These are phyloP conservation scores for Pseudococcus jackbeardsleyi DNA, from an alignment of 2,888 invertebrate species.

Conservation along the genomic window DNA sequence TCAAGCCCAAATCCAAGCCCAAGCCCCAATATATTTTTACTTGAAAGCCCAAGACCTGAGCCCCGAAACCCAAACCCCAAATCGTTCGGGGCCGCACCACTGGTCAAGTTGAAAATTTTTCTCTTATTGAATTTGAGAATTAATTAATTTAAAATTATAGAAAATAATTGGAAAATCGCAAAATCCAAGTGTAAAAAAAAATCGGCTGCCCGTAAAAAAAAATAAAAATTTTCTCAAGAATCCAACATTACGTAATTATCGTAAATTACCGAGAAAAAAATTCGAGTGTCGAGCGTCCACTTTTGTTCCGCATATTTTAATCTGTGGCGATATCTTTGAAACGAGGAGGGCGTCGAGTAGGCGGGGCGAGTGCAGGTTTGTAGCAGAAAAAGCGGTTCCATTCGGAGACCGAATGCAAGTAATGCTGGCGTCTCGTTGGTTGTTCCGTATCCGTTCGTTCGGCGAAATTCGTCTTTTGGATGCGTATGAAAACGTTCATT, in stretches of 20 bases:
- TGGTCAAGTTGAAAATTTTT: too few relatives aligned
- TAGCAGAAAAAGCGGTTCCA: slow-evolving; percentile 33
- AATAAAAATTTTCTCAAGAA: neutral
- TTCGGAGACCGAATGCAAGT: neutral
- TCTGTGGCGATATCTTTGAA: neutral
- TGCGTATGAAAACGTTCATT: slow-evolving; percentile 40
- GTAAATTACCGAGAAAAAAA: neutral
- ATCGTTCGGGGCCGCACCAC: too few relatives aligned
- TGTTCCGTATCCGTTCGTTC: slow-evolving; percentile 17
- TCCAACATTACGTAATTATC: too few relatives aligned
- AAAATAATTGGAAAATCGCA: too few relatives aligned
- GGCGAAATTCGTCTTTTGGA: slow-evolving; percentile 1
- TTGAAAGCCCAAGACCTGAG: too few relatives aligned
- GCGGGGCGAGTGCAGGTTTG: slow-evolving; percentile 1
- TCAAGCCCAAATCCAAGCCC: too few relatives aligned
- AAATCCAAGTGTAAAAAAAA: too few relatives aligned
- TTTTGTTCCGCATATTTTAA: neutral
- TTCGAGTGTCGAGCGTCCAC: too few relatives aligned
- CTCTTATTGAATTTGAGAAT: too few relatives aligned
- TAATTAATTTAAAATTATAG: too few relatives aligned
- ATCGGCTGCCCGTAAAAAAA: neutral
- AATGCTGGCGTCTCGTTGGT: slow-evolving; percentile 28
- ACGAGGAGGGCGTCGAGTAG: neutral
- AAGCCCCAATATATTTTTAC: too few relatives aligned
- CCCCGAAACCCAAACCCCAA: too few relatives aligned